Base-by-base conservation (phyloP, 2,888 invertebrate species). In the Frankliniella fusca region DNA sequence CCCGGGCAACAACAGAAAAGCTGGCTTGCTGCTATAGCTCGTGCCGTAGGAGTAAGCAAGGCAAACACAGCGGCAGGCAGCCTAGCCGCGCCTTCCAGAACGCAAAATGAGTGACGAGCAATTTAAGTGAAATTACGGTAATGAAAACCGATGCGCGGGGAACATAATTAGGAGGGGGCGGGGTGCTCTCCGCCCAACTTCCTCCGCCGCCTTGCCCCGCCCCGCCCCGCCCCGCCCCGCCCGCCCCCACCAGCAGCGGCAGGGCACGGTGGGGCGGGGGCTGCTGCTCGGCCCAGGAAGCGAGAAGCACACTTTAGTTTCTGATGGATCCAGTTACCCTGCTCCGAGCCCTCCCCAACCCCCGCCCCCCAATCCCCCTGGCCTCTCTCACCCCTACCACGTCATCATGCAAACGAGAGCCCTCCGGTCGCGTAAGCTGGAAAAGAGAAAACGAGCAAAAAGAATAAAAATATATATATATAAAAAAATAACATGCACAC, bases 61-160 rank as follows among this genome's bases (percentile, higher is more conserved):
- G 11, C 23, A 23, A 54, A 20, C 54, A 20, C 54, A 65, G n/a
- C 8, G 7, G 70, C 8, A 5, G 8, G 70, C 23, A 27, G 27
- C n/a, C 70, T 1, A 9, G 23, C 70, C 3, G 70, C n/a, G 70
- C 70, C n/a, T n/a, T 23, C 23, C 38, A 2, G 70, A 76, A 76
- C 70, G 12, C n/a, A 23, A 76, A 76, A 38, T 38, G 38, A 38
- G 38, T 76, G 23, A 76, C 70, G 27, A 23, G n/a, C 70, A 76
- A 76, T 76, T 76, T 76, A 12, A 27, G 10, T 23, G 23, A 23
- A 76, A 76, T 76, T 76, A 76, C 70, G 70, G 23, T 76, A 23
- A 76, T 76, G 70, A 27, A 76, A 76, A 76, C 70, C 70, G 70
- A 76, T 76, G 70, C 61, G 61, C 61, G 70, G 70, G 11, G 27